Conservation (phyloP, 2,888 invertebrate species). For the Metallyticus violacea region DNA sequence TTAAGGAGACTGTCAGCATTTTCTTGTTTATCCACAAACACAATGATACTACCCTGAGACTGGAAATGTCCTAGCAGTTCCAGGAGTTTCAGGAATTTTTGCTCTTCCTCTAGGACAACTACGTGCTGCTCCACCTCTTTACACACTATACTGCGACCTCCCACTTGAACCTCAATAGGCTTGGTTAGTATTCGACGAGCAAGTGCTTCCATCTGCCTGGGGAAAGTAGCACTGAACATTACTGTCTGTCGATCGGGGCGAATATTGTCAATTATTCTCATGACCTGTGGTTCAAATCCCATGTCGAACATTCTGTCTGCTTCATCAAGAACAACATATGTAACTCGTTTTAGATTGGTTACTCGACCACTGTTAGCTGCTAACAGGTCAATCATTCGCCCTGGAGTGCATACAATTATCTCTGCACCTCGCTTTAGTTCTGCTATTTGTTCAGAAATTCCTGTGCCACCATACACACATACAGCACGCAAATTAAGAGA, state of each 20-base stretch:
- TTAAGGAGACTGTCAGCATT: constrained; percentile 90
- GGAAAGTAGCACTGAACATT: constrained; percentile 98
- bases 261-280: constrained; percentile 96
- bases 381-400: constrained; percentile 99
- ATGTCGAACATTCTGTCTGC: constrained; percentile 99
- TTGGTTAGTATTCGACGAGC: constrained; percentile 89
- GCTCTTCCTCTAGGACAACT: constrained; percentile 90
- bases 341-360: constrained; percentile 94
- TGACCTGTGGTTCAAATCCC: constrained; percentile 98
- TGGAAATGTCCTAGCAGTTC: constrained; percentile 96
- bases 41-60: constrained; percentile 88
- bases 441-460: constrained; percentile 93
- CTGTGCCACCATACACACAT: constrained; percentile 98
- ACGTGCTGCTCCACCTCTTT: constrained; percentile 97
- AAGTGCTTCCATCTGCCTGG: constrained; percentile 97
- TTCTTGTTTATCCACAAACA: constrained; percentile 98
- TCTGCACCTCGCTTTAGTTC: constrained; percentile 95
- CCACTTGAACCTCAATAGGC: constrained; percentile 96
- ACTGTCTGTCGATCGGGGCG: constrained; percentile 97
- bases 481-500: constrained; percentile 81
- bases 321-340: constrained; percentile 97
- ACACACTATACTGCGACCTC: constrained; percentile 94
- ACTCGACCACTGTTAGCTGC: constrained; percentile 97
- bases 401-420: constrained; percentile 98
- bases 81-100: constrained; percentile 94